Evolutionary conservation across 2,888 invertebrate species (phyloP).

Genomic region (Eucriotettix oculatus): DNA sequence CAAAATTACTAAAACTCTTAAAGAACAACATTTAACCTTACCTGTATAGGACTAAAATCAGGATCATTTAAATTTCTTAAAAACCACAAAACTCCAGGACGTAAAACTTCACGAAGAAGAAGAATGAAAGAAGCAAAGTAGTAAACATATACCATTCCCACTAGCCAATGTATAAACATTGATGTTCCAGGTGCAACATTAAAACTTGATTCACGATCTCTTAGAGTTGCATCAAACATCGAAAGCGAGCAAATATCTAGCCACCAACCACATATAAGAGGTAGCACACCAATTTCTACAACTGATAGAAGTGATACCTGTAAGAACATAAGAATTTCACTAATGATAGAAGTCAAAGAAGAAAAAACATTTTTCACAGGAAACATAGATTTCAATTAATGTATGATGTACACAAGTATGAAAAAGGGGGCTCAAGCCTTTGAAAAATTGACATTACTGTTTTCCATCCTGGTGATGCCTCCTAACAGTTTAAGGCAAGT

Average conservation of each 20-base stretch:
- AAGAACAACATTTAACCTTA: slow-evolving; percentile 18
- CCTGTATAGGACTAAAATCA: slow-evolving; percentile 97
- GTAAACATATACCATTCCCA: slow-evolving; percentile 98
- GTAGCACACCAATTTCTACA: slow-evolving; percentile 92
- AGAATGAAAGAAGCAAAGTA: slow-evolving; percentile 96
- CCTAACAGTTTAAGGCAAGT: too few species aligned
- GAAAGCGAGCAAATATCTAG: slow-evolving; percentile 91
- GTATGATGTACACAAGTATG: too few species aligned
- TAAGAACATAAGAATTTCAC: slow-evolving; percentile 14
- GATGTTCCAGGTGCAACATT: slow-evolving; percentile 87
- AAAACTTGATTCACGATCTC: slow-evolving; percentile 76
- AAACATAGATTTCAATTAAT: too few species aligned
- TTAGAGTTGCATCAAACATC: slow-evolving; percentile 76
- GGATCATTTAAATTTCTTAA: slow-evolving; percentile 95
- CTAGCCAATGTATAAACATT: slow-evolving; percentile 96
- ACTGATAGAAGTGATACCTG: slow-evolving; percentile 87
- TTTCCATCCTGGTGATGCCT: too few species aligned
- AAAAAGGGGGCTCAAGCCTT: too few species aligned
- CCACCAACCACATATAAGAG: slow-evolving; percentile 98
- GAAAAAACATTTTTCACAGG: too few species aligned
- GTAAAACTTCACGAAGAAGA: slow-evolving; percentile 76
- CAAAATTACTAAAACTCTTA: slow-evolving; percentile 2
- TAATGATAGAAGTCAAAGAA: too few species aligned
- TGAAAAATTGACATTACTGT: too few species aligned
- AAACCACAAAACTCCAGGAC: slow-evolving; percentile 98